Conservation (phyloP, 2,113 vertebrate genomes). For the Bolborhynchus lineola region DNA sequence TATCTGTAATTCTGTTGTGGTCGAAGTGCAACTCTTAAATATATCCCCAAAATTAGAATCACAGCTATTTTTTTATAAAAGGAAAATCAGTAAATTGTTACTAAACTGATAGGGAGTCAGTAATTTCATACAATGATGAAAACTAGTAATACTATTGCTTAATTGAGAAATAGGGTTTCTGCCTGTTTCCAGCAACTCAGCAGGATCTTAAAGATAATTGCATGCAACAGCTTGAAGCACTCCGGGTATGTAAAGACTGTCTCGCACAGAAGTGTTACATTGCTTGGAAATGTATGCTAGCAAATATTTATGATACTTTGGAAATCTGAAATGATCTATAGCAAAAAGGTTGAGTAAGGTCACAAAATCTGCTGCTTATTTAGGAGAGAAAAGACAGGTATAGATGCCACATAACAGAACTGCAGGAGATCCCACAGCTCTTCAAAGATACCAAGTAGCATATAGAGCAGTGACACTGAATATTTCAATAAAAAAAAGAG, state of each 20-base stretch:
- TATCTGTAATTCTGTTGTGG: background rate
- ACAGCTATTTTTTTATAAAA: background rate
- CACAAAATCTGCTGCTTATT: background rate
- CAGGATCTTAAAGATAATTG: background rate
- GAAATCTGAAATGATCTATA: background rate
- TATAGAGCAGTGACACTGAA: background rate
- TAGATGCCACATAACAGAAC: background rate
- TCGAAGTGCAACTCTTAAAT: background rate
- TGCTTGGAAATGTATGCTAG: constrained; percentile 6
- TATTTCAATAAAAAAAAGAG: background rate
- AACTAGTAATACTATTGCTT: background rate
- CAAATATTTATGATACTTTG: background rate
- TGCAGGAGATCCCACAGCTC: background rate
- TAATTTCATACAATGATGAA: background rate
- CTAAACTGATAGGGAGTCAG: background rate
- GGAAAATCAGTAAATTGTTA: background rate
- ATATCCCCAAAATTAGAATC: background rate
- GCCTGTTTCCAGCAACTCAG: background rate
- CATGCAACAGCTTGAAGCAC: background rate
- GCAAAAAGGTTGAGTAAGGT: background rate
- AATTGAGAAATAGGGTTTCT: background rate
- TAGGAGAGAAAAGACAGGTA: background rate
- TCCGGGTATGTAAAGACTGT: background rate
- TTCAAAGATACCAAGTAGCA: background rate
- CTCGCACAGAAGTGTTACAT: background rate